A percentile compares a stretch with the other conserved stretches of the same genome.
Evolutionary conservation across 2,797 vertebrate genomes (phyloP).

Genomic region (Pangasius djambal): DNA sequence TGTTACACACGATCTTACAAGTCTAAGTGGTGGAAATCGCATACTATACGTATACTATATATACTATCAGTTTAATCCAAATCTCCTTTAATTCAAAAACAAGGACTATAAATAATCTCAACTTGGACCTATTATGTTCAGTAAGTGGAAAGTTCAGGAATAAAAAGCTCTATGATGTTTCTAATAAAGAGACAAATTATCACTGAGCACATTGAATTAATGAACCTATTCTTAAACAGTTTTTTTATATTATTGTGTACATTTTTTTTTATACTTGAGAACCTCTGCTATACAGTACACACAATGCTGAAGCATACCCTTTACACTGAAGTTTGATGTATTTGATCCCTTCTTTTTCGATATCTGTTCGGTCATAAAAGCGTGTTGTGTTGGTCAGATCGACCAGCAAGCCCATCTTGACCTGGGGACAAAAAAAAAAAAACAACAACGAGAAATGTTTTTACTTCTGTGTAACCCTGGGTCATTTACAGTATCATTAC

Average conservation of each 20-base stretch:
- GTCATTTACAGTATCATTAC: neutral
- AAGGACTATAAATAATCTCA: neutral
- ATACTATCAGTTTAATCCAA: neutral
- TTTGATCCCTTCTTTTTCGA: conserved; percentile 94
- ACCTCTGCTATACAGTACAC: neutral
- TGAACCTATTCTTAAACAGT: neutral
- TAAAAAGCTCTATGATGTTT: neutral
- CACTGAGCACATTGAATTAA: neutral
- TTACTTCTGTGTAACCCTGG: neutral
- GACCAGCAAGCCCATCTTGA: conserved; percentile 95
- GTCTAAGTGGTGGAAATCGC: neutral
- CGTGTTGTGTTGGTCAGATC: conserved; percentile 96
- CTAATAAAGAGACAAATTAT: neutral
- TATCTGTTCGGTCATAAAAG: conserved; percentile 93
- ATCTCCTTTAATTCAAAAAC: neutral
- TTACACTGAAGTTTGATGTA: conserved; percentile 95
- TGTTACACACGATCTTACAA: neutral
- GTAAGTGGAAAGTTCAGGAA: neutral
- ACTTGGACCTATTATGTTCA: neutral
- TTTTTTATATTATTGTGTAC: neutral
- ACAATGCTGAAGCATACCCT: conserved; percentile 79
- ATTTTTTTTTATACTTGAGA: neutral
- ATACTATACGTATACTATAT: too few species aligned
- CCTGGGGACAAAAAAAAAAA: conserved; percentile 68
- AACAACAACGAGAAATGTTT: neutral